Conservation (phyloP, 30 jellyfish, hydroid and myxozoan genomes). For the Hydra vulgaris region DNA sequence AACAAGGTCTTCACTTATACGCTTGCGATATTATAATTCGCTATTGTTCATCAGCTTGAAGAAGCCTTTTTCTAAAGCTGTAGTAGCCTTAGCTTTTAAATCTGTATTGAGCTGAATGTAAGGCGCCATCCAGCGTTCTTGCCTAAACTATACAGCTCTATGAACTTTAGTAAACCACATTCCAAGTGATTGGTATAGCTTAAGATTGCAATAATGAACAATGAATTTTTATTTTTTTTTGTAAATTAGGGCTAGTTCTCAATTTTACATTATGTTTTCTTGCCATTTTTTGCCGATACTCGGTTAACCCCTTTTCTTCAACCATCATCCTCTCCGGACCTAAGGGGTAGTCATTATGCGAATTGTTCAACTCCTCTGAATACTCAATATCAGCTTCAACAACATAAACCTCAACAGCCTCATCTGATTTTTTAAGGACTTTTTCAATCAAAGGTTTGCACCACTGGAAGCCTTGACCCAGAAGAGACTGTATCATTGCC, state of each 20-base stretch:
- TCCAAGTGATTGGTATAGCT: neutral
- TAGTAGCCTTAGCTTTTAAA: neutral
- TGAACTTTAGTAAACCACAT: neutral
- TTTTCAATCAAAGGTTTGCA: neutral
- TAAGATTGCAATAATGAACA: neutral
- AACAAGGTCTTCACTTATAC: neutral
- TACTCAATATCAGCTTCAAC: neutral
- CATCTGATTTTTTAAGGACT: neutral
- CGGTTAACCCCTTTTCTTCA: neutral
- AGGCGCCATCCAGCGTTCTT: neutral
- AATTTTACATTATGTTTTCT: no score
- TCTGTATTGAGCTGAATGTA: neutral
- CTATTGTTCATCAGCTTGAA: neutral
- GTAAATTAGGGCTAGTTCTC: neutral
- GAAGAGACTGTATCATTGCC: neutral
- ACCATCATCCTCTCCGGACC: neutral
- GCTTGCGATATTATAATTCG: neutral
- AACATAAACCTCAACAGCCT: neutral
- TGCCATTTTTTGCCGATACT: no score
- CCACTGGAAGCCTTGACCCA: neutral
- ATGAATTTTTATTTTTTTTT: no score
- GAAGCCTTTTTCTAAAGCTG: neutral
- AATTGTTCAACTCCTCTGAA: neutral
- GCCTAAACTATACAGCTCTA: neutral
- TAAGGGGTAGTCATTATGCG: neutral